phyloP scores from a whole-genome alignment of 2,113 vertebrate species.

The Pteronura brasiliensis region DNA sequence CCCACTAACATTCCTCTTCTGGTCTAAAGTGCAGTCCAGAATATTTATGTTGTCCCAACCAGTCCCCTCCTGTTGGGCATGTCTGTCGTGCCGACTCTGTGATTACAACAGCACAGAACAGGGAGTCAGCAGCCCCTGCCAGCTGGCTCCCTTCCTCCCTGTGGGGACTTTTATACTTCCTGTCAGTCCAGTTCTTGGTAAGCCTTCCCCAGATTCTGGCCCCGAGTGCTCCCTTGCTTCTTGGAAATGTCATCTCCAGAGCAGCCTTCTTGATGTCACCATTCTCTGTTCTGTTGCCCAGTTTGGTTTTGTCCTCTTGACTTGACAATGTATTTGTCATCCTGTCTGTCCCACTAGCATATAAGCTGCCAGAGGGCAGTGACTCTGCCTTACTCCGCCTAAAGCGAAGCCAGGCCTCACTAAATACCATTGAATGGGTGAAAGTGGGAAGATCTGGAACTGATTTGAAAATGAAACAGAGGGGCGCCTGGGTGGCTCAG shows the following conservation, averaged over 20 bases:
- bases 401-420: not conserved
- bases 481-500: no score
- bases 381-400: not conserved
- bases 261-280: not conserved
- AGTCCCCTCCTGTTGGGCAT: not conserved
- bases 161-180: not conserved
- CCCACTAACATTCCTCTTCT: not conserved
- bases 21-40: not conserved
- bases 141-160: not conserved
- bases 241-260: not conserved
- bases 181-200: not conserved
- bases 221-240: not conserved
- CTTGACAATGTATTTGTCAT: not conserved
- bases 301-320: not conserved
- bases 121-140: not conserved
- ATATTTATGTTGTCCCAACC: not conserved
- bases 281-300: not conserved
- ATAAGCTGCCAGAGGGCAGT: not conserved
- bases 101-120: not conserved
- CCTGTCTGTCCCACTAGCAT: not conserved
- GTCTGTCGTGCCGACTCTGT: not conserved
- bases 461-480: not conserved
- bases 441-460: not conserved
- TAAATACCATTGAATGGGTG: not conserved
- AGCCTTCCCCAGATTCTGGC: not conserved